These are phyloP conservation scores for Drosophila lowei DNA, from an alignment of 1,140 invertebrate genomes.

Conservation along the genomic window DNA sequence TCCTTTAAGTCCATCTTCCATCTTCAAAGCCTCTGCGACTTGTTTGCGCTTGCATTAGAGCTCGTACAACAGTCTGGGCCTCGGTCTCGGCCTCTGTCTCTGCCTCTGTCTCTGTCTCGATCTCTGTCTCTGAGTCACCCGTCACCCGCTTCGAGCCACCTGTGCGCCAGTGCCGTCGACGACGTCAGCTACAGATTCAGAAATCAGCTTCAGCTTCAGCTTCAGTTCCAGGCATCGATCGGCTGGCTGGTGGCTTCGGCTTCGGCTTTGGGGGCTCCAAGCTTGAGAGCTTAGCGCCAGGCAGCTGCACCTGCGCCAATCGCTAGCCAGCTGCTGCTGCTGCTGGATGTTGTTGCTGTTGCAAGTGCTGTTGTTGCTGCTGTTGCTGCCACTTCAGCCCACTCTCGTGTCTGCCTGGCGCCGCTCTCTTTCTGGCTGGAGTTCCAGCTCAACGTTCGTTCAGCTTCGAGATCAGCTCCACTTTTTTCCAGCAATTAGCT, in stretches of 20 bases:
- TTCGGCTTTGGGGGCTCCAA: conserved; percentile 25
- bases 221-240: conserved; percentile 1
- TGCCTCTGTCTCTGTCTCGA: conserved; percentile 33
- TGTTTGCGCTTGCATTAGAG: conserved; percentile 39
- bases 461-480: conserved; percentile 12
- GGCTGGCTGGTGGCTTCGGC: too few relatives aligned
- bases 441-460: conserved; percentile 6
- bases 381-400: conserved; percentile 40
- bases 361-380: conserved; percentile 2
- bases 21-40: conserved; percentile 7
- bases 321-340: conserved; percentile 57
- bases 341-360: conserved; percentile 17
- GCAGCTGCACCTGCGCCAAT: conserved; percentile 77
- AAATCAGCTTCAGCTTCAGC: conserved; percentile 23
- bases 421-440: conserved; percentile 57
- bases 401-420: conserved; percentile 33
- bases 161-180: conserved; percentile 50
- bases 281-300: conserved; percentile 45
- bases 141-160: conserved; percentile 63
- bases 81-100: conserved; percentile 3
- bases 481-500: conserved; percentile 71
- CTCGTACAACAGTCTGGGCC: not conserved
- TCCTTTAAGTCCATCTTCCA: not conserved
- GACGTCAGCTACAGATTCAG: conserved; percentile 39
- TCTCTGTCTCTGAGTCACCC: conserved; percentile 44